Evolutionary conservation across 2,797 vertebrate genomes (phyloP).

Genomic region (Pachyuromys duprasi): DNA sequence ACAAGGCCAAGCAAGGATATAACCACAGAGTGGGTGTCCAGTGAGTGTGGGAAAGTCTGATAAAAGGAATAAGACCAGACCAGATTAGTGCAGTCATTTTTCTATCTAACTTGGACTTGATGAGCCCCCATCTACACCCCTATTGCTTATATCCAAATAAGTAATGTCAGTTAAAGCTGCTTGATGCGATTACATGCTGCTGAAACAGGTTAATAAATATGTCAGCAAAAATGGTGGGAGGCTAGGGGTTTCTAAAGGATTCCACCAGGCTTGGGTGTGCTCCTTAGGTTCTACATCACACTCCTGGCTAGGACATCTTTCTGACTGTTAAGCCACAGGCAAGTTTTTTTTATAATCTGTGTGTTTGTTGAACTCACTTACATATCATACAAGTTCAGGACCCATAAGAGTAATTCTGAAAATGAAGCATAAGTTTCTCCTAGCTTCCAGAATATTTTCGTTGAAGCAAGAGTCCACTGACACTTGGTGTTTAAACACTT

Average conservation of each 20-base stretch:
- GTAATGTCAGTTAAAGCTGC: slow-evolving; percentile 75
- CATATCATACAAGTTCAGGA: slow-evolving; percentile 66
- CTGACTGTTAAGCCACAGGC: slow-evolving; percentile 83
- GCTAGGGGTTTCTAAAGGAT: slow-evolving; percentile 87
- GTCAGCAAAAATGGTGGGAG: slow-evolving; percentile 81
- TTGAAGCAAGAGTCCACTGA: background rate
- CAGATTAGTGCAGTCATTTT: slow-evolving; percentile 77
- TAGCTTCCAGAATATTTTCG: background rate
- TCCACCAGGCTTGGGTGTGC: slow-evolving; percentile 83
- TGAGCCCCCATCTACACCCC: slow-evolving; percentile 67
- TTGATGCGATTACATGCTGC: slow-evolving; percentile 68
- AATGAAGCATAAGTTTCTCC: slow-evolving; percentile 66
- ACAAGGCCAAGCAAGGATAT: background rate
- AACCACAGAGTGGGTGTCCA: background rate
- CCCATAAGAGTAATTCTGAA: slow-evolving; percentile 63
- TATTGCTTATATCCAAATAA: slow-evolving; percentile 83
- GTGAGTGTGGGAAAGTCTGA: slow-evolving; percentile 49
- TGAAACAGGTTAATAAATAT: slow-evolving; percentile 57
- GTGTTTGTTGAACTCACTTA: slow-evolving; percentile 81
- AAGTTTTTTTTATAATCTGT: slow-evolving; percentile 80
- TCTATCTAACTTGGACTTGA: slow-evolving; percentile 77
- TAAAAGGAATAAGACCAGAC: slow-evolving; percentile 49
- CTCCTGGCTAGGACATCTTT: slow-evolving; percentile 83
- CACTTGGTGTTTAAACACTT: background rate
- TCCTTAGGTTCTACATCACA: slow-evolving; percentile 65